These are phyloP conservation scores for Archivesica marissinica DNA, from an alignment of 1,140 invertebrate species.

Conservation along the genomic window DNA sequence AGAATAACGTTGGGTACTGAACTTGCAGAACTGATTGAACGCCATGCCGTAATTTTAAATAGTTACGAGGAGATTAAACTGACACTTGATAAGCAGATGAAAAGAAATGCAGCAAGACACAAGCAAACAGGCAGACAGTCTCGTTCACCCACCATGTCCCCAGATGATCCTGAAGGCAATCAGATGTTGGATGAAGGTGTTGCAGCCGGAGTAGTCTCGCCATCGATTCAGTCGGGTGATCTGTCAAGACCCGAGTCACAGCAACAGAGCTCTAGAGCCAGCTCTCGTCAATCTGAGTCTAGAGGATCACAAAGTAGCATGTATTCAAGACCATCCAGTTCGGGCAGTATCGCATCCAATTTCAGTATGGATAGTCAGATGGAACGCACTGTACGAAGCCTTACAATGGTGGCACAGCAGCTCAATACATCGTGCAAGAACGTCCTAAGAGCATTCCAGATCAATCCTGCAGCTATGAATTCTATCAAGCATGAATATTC, in stretches of 20 bases:
- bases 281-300: slow-evolving; percentile 10
- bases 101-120: slow-evolving; percentile 55
- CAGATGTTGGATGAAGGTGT: slow-evolving; percentile 59
- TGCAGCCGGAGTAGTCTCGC: slow-evolving; percentile 15
- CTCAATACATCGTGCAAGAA: slow-evolving; percentile 81
- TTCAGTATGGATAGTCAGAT: slow-evolving; percentile 73
- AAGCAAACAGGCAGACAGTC: neutral
- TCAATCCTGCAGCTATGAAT: slow-evolving; percentile 78
- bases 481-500: slow-evolving; percentile 67
- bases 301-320: slow-evolving; percentile 5
- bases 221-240: slow-evolving; percentile 15
- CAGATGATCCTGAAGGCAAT: slow-evolving; percentile 58
- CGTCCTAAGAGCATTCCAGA: slow-evolving; percentile 77
- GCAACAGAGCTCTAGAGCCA: slow-evolving; percentile 30
- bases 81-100: slow-evolving; percentile 72
- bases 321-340: slow-evolving; percentile 53
- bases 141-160: neutral
- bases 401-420: slow-evolving; percentile 77
- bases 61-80: slow-evolving; percentile 78
- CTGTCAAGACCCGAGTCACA: slow-evolving; percentile 35
- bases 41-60: slow-evolving; percentile 75
- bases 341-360: slow-evolving; percentile 61
- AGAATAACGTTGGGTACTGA: slow-evolving; percentile 77
- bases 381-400: slow-evolving; percentile 74
- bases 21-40: slow-evolving; percentile 73